phyloP scores from a whole-genome alignment of 2,797 vertebrate genomes.

The Labroides dimidiatus region DNA sequence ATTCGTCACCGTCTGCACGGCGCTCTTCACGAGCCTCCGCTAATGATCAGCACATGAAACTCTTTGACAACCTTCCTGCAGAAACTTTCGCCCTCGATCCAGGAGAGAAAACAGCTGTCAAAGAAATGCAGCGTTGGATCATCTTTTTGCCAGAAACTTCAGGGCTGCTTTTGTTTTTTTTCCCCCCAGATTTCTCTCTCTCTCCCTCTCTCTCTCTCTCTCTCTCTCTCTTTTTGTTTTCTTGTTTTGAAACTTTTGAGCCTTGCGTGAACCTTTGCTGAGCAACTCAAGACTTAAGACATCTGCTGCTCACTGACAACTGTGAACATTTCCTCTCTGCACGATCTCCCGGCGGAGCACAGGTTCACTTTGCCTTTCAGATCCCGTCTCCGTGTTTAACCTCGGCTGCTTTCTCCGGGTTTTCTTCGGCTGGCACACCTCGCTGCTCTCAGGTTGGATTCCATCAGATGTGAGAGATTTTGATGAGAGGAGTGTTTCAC shows the following conservation, averaged over 20 bases:
- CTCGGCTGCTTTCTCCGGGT: slow-evolving; percentile 36
- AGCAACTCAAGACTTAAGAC: slow-evolving; percentile 56
- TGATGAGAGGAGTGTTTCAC: slow-evolving; percentile 30
- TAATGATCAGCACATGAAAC: slow-evolving; percentile 23
- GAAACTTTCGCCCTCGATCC: slow-evolving; percentile 14
- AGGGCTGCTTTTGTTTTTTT: slow-evolving; percentile 46
- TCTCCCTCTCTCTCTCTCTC: no score
- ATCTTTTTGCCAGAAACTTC: slow-evolving; percentile 44
- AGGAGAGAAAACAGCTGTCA: slow-evolving; percentile 35
- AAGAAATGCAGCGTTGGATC: slow-evolving; percentile 25
- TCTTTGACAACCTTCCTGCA: slow-evolving; percentile 17
- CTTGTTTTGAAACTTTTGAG: slow-evolving; percentile 39
- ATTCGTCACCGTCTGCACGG: background rate
- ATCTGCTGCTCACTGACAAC: slow-evolving; percentile 69
- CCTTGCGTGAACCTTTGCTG: background rate
- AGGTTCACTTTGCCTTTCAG: slow-evolving; percentile 68
- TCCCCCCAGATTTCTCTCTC: no score
- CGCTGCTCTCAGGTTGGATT: slow-evolving; percentile 47
- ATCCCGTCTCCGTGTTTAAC: slow-evolving; percentile 55
- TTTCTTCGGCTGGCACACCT: slow-evolving; percentile 40
- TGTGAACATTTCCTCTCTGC: slow-evolving; percentile 57
- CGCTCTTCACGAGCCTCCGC: slow-evolving; percentile 17
- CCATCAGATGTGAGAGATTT: slow-evolving; percentile 44
- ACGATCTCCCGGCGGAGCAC: slow-evolving; percentile 48
- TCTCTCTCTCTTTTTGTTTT: no score